Percentiles rank a stretch among this genome's conserved stretches.
Conservation (phyloP, 2,888 invertebrate species). For the Stomorhina lunata region DNA sequence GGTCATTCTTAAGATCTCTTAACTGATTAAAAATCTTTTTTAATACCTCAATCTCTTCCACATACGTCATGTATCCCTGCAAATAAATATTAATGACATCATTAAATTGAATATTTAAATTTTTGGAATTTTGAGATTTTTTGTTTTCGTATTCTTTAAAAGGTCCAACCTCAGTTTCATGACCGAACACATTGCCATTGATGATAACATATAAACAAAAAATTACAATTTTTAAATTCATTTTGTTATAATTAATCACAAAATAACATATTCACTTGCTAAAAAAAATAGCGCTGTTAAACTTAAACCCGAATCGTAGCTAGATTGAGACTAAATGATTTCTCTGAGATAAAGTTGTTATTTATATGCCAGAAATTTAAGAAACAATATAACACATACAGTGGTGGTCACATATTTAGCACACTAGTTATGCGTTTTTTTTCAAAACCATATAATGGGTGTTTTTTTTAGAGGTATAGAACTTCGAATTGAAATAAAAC, state of each 20-base stretch:
- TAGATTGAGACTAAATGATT: not conserved
- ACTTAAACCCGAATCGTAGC: not conserved
- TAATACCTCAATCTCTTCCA: not conserved
- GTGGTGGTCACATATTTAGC: no score
- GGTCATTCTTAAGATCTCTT: not conserved
- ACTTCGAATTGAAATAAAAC: no score
- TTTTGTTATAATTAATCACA: not conserved
- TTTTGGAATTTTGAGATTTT: not conserved
- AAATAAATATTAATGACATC: not conserved
- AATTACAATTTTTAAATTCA: not conserved
- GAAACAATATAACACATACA: not conserved
- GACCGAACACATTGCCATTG: not conserved
- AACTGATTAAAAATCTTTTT: constrained; percentile 4
- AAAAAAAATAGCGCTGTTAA: not conserved
- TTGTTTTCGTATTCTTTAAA: not conserved
- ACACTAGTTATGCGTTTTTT: no score
- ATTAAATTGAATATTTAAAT: not conserved
- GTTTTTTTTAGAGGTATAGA: no score
- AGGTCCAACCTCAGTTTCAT: constrained; percentile 1
- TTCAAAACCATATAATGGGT: no score
- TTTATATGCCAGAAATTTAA: not conserved
- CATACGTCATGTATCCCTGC: not conserved
- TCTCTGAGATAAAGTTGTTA: not conserved
- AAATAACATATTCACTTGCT: no score
- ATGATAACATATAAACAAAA: not conserved